Evolutionary conservation across 2,113 vertebrate genomes (phyloP), one percentile per base, ranked within the genome.

Genomic region (Zosterops lateralis): DNA sequence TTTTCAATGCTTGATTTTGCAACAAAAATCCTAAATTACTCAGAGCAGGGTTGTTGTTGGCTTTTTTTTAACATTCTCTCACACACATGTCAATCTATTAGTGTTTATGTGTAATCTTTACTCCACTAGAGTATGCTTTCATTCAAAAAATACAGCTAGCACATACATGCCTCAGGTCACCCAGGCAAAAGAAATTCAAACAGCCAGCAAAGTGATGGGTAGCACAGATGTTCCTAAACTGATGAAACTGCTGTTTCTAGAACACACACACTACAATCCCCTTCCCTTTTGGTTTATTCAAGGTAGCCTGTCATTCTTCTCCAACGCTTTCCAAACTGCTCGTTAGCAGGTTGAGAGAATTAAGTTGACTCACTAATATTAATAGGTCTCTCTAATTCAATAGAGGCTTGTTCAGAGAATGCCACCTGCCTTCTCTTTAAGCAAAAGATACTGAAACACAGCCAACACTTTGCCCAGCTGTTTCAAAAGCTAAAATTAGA

Each of bases 321-420:
- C 47, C 42, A 92, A 3, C 20, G 57, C 77, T 45, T 84, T 96
- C 89, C 76, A 95, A 96, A 96, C 48, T 47, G 76, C 78, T 79
- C 91, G 79, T 96, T 96, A 96, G 79, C 85, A 94, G 66, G 70
- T 92, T 90, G 83, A 83, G 45, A 94, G 65, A 97, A 97, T 96
- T 96, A 92, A 86, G 86, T 92, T 93, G 92, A 89, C 62, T 96
- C 91, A 76, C 94, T 86, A 96, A 93, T 95, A 97, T 97, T 96
- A 97, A 95, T 83, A 80, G 65, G 77, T 86, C 20, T 89, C 94
- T 84, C 78, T 70, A 95, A 97, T 92, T 96, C 90, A 92, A 82
- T 51, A 95, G 72, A 2, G 1, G 84, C 62, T 54, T 53, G 78
- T 94, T 96, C 47, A 92, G 70, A 96, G 78, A 97, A 96, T 90